These are phyloP conservation scores for Teinopalpus imperialis DNA, from an alignment of 2,888 invertebrate species.

Conservation along the genomic window DNA sequence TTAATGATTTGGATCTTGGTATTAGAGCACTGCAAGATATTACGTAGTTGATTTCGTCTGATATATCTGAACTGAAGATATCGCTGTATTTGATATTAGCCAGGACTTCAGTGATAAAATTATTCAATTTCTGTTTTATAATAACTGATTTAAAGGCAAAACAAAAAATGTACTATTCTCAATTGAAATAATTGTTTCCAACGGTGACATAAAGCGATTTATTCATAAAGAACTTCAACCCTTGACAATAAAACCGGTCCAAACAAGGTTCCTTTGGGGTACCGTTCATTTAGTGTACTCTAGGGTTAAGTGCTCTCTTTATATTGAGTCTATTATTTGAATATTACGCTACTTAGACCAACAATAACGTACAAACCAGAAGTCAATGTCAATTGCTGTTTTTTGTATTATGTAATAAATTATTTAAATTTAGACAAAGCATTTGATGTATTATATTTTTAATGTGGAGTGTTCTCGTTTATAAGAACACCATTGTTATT, in stretches of 20 bases:
- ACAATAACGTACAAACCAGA: slow-evolving; percentile 53
- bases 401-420: slow-evolving; percentile 34
- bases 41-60: too few relatives aligned
- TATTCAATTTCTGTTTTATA: slow-evolving; percentile 1
- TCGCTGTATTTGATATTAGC: too few relatives aligned
- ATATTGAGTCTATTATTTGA: slow-evolving; percentile 51
- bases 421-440: slow-evolving; percentile 33
- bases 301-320: slow-evolving; percentile 35
- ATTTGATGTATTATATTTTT: slow-evolving; percentile 33
- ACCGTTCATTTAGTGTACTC: slow-evolving; percentile 21
- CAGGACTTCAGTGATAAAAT: too few relatives aligned
- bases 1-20: too few relatives aligned
- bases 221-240: slow-evolving; percentile 12
- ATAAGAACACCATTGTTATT: slow-evolving; percentile 33
- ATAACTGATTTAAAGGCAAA: neutral
- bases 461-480: slow-evolving; percentile 30
- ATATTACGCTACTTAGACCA: slow-evolving; percentile 54
- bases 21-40: too few relatives aligned
- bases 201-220: slow-evolving; percentile 21
- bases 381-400: slow-evolving; percentile 41
- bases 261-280: slow-evolving; percentile 19
- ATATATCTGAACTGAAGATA: too few relatives aligned
- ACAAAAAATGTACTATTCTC: slow-evolving; percentile 10
- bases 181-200: slow-evolving; percentile 14
- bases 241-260: slow-evolving; percentile 30